Evolutionary conservation across 2,113 vertebrate species (phyloP), one percentile per base, ranked within the genome.

Genomic region (Syngnathus floridae): DNA sequence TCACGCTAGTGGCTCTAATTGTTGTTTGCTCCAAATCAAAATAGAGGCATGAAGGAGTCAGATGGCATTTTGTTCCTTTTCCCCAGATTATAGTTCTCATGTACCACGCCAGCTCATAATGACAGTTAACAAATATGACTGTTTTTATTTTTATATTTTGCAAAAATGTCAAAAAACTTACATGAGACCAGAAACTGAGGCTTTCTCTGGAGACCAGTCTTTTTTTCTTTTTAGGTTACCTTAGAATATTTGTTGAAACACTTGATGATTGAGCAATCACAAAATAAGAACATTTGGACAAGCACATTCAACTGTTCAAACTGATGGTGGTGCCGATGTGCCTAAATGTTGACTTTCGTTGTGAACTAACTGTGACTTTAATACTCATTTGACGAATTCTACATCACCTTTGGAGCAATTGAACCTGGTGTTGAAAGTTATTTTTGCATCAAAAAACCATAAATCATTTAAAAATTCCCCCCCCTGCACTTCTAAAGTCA

Each of bases 341-440:
- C 45, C 45, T 21, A 51, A 51, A 21, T 51, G 19, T 51, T 51
- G 7, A 51, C 48, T 21, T 51, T 46, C 43, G 11, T 21, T 51
- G 48, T 21, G n/a, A 51, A 51, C 7, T 2, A 17, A 45, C 4
- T 14, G 38, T 43, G 40, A 21, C 59, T 61, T 21, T 61, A 61
- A 61, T 22, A 26, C n/a, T 14, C 38, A 38, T 61, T 61, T 43
- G 22, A 7, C 6, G 19, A 61, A 61, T 60, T 60, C 58, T 12
- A 22, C 48, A 12, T 71, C 67, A 76, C 41, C 49, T 64, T 57
- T 64, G 65, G 66, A 69, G 49, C 36, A 46, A 57, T 31, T 36
- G 76, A 79, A 71, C 70, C 65, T 65, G 52, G 17, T 41, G 31
- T 83, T 69, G 51, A 63, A 67, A 56, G 62, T 74, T 22, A 17